These are phyloP conservation scores for Diplodus puntazzo DNA, from an alignment of 2,797 vertebrate genomes.

Conservation along the genomic window DNA sequence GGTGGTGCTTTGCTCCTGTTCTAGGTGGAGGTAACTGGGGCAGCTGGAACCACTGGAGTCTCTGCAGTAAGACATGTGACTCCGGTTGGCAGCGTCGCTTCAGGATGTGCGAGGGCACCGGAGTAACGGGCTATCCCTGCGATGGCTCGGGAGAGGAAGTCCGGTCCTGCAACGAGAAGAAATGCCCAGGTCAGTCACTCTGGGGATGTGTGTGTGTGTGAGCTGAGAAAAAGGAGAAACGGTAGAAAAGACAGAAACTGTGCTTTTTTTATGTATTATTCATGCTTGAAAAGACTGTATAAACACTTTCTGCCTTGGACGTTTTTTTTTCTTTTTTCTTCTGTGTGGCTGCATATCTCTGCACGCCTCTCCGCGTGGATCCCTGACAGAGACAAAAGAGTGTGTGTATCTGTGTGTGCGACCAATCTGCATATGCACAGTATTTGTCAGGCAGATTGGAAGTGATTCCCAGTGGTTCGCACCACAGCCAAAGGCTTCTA, in stretches of 20 bases:
- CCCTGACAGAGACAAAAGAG: constrained; percentile 12
- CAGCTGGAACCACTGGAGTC: constrained; percentile 96
- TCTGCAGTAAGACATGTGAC: constrained; percentile 98
- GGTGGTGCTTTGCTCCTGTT: constrained; percentile 11
- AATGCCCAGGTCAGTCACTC: constrained; percentile 92
- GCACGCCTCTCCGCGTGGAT: constrained; percentile 14
- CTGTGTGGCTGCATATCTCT: constrained; percentile 20
- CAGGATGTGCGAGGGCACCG: constrained; percentile 94
- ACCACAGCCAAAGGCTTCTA: constrained; percentile 38
- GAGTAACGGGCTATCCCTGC: constrained; percentile 92
- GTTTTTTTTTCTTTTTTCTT: constrained; percentile 14
- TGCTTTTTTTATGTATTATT: neutral
- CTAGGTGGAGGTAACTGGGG: constrained; percentile 95
- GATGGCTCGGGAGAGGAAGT: constrained; percentile 96
- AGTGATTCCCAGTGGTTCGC: constrained; percentile 46
- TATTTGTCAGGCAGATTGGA: constrained; percentile 46
- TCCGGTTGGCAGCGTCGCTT: constrained; percentile 96
- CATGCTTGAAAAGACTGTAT: constrained; percentile 13
- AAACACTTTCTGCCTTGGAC: constrained; percentile 4
- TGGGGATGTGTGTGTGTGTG: constrained; percentile 15
- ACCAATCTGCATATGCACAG: constrained; percentile 29
- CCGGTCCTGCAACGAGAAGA: constrained; percentile 96
- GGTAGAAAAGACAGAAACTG: no score
- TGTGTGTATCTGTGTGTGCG: constrained; percentile 9
- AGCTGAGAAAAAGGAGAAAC: neutral